Evolutionary conservation across 2,888 invertebrate species (phyloP), one percentile per base, ranked within the genome.

Genomic region (Lithophane ornitopus): DNA sequence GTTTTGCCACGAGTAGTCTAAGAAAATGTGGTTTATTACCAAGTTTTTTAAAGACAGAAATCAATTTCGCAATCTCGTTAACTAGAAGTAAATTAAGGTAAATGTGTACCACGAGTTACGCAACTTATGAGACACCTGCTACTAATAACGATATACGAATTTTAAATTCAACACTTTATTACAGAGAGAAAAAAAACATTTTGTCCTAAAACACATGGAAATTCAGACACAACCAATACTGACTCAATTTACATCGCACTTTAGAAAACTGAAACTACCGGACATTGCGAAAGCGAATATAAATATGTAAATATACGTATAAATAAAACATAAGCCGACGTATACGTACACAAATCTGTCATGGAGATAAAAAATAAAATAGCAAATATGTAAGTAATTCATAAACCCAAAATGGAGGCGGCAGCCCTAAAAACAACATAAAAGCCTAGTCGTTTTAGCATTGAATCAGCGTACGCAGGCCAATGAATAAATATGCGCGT

Each of bases 401-500:
- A 83, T 85, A 85, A 86, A 81, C 89, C 83, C 69, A 89, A 85
- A 91, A 88, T 86, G 88, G 77, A 61, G 63, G 71, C 88, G 84
- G 84, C 78, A 85, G 66, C 89, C 89, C 88, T 90, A 89, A 88
- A 90, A 90, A 89, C 89, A 85, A 91, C 89, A 91, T 90, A 90
- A 89, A 87, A 86, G 88, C 84, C 86, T 90, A 85, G 84, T 82
- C 84, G 87, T 86, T 87, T 91, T 90, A 90, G 90, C 91, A 92
- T 92, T 92, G 91, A 92, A 92, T 91, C 91, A 90, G 88, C 89
- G 88, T 87, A 88, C 87, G 84, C 84, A 85, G 86, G 85, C 88
- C 90, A 92, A 93, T 93, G 93, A 94, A 94, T 94, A 94, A 92
- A 92, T 93, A 93, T 93, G 91, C 92, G 92, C 92, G 88, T 80